phyloP scores from a whole-genome alignment of 2,113 vertebrate genomes.

The Gasterosteus aculeatus region DNA sequence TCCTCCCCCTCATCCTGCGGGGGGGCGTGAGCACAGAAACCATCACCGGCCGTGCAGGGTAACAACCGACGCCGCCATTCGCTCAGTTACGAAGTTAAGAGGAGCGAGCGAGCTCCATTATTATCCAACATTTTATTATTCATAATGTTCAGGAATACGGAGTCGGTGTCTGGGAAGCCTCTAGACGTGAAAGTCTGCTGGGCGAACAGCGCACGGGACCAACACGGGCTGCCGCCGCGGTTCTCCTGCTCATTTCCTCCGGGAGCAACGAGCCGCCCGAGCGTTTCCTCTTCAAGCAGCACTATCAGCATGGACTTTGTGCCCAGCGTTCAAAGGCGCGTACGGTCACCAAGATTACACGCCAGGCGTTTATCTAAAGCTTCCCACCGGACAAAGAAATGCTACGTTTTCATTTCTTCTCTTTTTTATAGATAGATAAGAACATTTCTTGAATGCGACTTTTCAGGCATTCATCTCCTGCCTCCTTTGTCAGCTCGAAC shows the following conservation, averaged over 20 bases:
- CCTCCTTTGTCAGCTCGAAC: neutral
- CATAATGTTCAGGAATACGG: slow-evolving; percentile 21
- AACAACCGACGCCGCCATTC: neutral
- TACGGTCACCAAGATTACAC: neutral
- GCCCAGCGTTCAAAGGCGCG: neutral
- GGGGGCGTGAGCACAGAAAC: slow-evolving; percentile 7
- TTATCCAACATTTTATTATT: neutral
- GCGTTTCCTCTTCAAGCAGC: neutral
- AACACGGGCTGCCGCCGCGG: too few species aligned
- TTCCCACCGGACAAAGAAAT: neutral
- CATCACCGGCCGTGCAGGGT: neutral
- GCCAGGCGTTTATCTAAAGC: neutral
- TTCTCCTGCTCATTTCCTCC: too few species aligned
- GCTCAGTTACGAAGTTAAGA: neutral
- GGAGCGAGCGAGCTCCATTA: neutral
- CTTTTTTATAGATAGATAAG: too few species aligned
- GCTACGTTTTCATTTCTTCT: neutral
- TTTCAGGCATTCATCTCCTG: neutral
- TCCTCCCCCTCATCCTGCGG: slow-evolving; percentile 35
- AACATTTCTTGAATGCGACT: neutral
- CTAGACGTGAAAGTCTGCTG: neutral
- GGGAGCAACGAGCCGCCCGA: neutral
- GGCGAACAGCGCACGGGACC: too few species aligned
- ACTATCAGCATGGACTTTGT: slow-evolving; percentile 29
- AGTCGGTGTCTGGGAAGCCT: neutral